A percentile compares a stretch with the other conserved stretches of the same genome.
Evolutionary conservation across 2,797 vertebrate species (phyloP).

Genomic region (Gorsachius magnificus): DNA sequence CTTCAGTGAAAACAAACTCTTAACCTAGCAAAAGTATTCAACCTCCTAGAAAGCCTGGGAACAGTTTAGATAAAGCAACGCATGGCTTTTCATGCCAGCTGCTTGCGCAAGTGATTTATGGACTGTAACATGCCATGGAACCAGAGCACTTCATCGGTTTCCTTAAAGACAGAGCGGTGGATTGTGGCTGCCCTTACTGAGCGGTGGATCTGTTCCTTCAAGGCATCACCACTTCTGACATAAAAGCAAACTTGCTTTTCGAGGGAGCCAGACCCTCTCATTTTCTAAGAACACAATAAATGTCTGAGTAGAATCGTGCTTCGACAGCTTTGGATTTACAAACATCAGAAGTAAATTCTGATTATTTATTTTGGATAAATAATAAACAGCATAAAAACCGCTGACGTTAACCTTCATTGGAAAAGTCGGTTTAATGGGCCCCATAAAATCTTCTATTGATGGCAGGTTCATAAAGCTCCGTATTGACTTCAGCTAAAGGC

Average conservation of each 20-base stretch:
- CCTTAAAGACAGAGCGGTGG: not conserved
- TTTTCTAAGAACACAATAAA: not conserved
- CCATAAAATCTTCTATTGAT: slow-evolving; percentile 75
- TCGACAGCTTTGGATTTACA: slow-evolving; percentile 42
- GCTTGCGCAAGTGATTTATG: not conserved
- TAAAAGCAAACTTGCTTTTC: not conserved
- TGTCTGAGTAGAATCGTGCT: not conserved
- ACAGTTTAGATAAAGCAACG: not conserved
- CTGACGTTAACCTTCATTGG: slow-evolving; percentile 70
- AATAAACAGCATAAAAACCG: slow-evolving; percentile 69
- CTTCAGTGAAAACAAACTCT: not conserved
- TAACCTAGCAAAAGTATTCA: not conserved
- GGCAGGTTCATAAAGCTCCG: slow-evolving; percentile 61
- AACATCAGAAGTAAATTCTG: slow-evolving; percentile 65
- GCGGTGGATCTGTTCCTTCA: not conserved
- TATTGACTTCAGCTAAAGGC: slow-evolving; percentile 71
- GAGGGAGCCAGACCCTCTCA: not conserved
- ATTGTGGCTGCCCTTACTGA: not conserved
- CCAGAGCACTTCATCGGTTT: not conserved
- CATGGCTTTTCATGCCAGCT: not conserved
- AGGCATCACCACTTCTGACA: not conserved
- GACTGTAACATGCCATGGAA: not conserved
- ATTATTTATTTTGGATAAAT: slow-evolving; percentile 76
- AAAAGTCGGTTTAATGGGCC: slow-evolving; percentile 75
- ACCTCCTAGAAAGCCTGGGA: not conserved